Evolutionary conservation across 2,888 invertebrate genomes (phyloP).

Genomic region (Erebia ligea): DNA sequence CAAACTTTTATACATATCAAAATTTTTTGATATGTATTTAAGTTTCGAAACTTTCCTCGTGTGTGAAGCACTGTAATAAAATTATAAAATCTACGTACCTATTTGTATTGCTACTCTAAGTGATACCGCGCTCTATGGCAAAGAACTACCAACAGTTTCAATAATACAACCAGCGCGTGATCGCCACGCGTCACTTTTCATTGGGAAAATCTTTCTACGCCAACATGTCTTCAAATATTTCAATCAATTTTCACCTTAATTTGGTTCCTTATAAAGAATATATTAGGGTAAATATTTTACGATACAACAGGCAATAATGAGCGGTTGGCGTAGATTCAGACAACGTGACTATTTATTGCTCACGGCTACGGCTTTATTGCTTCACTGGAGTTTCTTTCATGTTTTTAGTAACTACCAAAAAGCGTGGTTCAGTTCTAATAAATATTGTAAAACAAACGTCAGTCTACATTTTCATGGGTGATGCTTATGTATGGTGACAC

Average conservation of each 20-base stretch:
- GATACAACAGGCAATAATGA: not conserved
- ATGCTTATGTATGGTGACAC: too few relatives aligned
- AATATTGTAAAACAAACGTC: too few relatives aligned
- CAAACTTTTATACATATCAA: too few relatives aligned
- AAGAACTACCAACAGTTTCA: constrained; percentile 20
- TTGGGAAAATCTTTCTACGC: constrained; percentile 21
- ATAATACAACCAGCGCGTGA: constrained; percentile 32
- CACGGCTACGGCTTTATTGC: constrained; percentile 57
- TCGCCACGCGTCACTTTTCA: constrained; percentile 38
- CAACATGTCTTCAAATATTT: not conserved
- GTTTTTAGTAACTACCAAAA: too few relatives aligned
- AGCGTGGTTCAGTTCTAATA: too few relatives aligned
- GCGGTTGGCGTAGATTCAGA: constrained; percentile 17
- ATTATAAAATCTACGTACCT: too few relatives aligned
- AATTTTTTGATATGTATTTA: too few relatives aligned
- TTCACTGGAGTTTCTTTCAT: constrained; percentile 28
- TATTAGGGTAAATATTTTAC: constrained; percentile 7
- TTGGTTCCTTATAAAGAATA: not conserved
- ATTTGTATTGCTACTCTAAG: too few relatives aligned
- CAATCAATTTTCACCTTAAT: constrained; percentile 18
- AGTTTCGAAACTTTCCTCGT: too few relatives aligned
- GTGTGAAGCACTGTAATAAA: too few relatives aligned
- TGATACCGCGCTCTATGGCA: not conserved
- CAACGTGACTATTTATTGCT: constrained; percentile 52
- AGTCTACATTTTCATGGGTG: too few relatives aligned